Evolutionary conservation across 1,140 invertebrate species (phyloP).

Genomic region (Cardiocondyla obscurior): DNA sequence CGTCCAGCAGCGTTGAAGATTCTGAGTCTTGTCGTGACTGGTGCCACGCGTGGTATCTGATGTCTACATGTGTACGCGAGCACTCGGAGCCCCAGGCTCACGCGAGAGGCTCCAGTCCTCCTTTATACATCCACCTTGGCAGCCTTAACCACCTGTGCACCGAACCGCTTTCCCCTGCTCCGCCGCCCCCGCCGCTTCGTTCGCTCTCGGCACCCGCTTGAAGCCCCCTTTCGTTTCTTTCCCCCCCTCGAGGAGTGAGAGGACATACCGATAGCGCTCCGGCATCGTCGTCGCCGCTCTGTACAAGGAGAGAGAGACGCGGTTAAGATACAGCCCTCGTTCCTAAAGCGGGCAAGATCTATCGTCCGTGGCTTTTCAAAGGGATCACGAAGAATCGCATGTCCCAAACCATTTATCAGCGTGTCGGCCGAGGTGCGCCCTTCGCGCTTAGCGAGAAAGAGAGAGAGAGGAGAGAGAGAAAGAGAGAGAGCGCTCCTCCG

Average conservation of each 20-base stretch:
- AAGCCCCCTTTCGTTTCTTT: not conserved
- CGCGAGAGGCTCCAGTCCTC: conserved; percentile 73
- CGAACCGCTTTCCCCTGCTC: conserved; percentile 53
- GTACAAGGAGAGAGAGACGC: conserved; percentile 43
- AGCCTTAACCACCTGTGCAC: conserved; percentile 73
- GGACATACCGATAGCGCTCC: conserved; percentile 50
- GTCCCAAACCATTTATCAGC: conserved; percentile 71
- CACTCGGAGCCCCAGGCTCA: conserved; percentile 66
- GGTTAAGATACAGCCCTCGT: conserved; percentile 37
- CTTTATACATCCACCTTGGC: conserved; percentile 71
- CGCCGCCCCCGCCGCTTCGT: conserved; percentile 2
- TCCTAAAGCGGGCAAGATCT: conserved; percentile 70
- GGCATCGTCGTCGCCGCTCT: conserved; percentile 26
- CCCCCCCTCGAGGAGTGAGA: conserved; percentile 3
- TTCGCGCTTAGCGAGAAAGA: conserved; percentile 28
- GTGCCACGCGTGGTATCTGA: conserved; percentile 75
- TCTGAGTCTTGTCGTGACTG: conserved; percentile 72
- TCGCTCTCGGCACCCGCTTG: conserved; percentile 39
- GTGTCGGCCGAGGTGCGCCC: conserved; percentile 57
- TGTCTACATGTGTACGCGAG: conserved; percentile 76
- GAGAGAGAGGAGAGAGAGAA: conserved; percentile 23
- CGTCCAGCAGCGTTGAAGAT: conserved; percentile 61
- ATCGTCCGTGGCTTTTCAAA: conserved; percentile 64
- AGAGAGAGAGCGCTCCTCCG: not conserved
- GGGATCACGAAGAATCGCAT: conserved; percentile 71